Base-by-base conservation (phyloP, 1,140 invertebrate genomes). In the Lordiphosa mommai region DNA sequence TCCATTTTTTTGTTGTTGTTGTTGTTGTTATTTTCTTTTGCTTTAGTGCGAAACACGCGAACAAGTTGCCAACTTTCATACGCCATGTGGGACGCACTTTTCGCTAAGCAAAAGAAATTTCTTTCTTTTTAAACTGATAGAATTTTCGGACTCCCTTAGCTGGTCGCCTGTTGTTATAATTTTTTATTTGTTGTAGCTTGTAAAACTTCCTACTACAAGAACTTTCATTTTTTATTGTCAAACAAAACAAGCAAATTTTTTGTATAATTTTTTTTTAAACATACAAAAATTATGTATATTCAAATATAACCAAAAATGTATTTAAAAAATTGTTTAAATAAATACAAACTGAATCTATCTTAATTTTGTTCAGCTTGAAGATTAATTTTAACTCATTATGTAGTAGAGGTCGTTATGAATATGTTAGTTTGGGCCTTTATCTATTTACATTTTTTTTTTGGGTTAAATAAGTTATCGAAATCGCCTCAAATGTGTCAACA, bases 1-100 rank as follows among this genome's bases (percentile, higher is more conserved):
- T 52, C 40, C 46, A 43, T 46, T 56, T 61, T 50, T 69, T 68
- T 7, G 27, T 43, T 43, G 3, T n/a, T 14, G 9, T 7, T 41
- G 1, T n/a, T 12, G 17, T n/a, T 23, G 9, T 20, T 8, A 27
- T 27, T 10, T 41, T 10, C 3, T 10, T 77, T 77, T 69, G 49
- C 52, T 70, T 55, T 73, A 53, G 59, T 55, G 52, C 47, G 55
- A 51, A 58, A 37, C 33, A 36, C 49, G 57, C 68, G 69, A 66
- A 56, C 46, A 79, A 72, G 53, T 73, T 77, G 60, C 49, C 57
- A 80, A 80, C 76, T 80, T 80, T 80, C 76, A 80, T 80, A 82
- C 66, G 66, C 74, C 74, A 74, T 82, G 70, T 80, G 74, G 74
- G 74, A 80, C 74, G 76, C 76, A 65, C 64, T 80, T 80, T 77